Conservation (phyloP, 2,113 vertebrate genomes). For the Corythornis madagascariensis region DNA sequence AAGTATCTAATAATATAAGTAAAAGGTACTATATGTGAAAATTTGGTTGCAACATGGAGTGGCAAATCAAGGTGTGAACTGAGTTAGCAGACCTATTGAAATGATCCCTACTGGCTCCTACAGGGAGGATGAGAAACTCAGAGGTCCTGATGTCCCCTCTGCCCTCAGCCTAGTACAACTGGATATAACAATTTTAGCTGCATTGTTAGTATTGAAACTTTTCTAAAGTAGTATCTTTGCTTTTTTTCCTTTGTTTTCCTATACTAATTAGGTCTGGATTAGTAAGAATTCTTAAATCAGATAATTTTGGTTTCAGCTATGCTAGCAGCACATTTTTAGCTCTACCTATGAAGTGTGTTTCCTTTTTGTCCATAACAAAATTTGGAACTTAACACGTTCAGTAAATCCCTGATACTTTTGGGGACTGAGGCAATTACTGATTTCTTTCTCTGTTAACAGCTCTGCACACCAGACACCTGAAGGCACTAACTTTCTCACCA, state of each 20-base stretch:
- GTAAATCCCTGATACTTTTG: not conserved
- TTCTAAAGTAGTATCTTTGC: not conserved
- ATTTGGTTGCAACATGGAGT: not conserved
- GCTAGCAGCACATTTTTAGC: not conserved
- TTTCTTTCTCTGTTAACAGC: constrained; percentile 1
- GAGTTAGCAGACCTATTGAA: not conserved
- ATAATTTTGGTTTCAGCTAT: not conserved
- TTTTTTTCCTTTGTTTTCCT: not conserved
- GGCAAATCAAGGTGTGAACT: not conserved
- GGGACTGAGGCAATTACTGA: not conserved
- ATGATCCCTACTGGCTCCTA: not conserved
- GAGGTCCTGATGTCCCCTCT: not conserved
- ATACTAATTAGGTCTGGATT: not conserved
- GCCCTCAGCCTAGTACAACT: not conserved
- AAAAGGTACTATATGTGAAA: not conserved
- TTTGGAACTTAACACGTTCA: not conserved
- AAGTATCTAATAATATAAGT: accelerated
- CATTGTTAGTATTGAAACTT: not conserved
- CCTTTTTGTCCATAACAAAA: not conserved
- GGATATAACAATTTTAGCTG: not conserved
- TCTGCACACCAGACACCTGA: not conserved
- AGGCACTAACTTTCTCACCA: not conserved
- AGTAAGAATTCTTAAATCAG: not conserved
- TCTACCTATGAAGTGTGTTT: not conserved
- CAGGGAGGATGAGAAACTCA: not conserved